A percentile compares a stretch with the other conserved stretches of the same genome.
Evolutionary conservation across 2,113 vertebrate species (phyloP).

Genomic region (Chlorocebus sabaeus): DNA sequence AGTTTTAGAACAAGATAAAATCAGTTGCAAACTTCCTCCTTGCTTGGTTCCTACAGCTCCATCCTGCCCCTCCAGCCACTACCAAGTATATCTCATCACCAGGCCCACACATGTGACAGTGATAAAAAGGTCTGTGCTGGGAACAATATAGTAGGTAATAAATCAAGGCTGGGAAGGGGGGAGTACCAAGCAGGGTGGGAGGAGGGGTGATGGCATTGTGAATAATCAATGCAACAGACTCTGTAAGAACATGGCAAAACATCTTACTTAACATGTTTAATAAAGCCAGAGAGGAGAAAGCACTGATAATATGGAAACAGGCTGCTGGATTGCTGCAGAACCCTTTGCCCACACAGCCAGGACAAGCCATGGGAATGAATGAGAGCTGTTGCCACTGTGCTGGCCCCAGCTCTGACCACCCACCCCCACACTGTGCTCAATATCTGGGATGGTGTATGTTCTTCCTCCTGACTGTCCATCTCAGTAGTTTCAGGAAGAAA

Average conservation of each 20-base stretch:
- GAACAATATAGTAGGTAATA: constrained; percentile 79
- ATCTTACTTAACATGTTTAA: constrained; percentile 73
- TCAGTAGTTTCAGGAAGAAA: background rate
- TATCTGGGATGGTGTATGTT: background rate
- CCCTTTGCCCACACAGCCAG: background rate
- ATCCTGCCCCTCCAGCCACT: background rate
- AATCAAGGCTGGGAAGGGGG: constrained; percentile 74
- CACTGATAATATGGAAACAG: background rate
- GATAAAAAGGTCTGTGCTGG: constrained; percentile 79
- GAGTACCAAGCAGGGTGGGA: constrained; percentile 18
- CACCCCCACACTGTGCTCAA: background rate
- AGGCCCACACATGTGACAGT: constrained; percentile 74
- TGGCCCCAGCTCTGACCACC: background rate
- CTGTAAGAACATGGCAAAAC: constrained; percentile 68
- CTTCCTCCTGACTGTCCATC: background rate
- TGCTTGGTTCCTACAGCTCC: background rate
- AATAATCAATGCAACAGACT: constrained; percentile 79
- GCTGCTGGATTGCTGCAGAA: background rate
- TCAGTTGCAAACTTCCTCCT: background rate
- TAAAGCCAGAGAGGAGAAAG: constrained; percentile 49
- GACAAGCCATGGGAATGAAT: background rate
- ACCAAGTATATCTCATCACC: constrained; percentile 72
- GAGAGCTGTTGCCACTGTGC: too few relatives aligned
- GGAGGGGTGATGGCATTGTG: constrained; percentile 72
- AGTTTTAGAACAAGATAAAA: constrained; percentile 37